Conservation (phyloP, 1,140 invertebrate species). For the Drosophila prosaltans region DNA sequence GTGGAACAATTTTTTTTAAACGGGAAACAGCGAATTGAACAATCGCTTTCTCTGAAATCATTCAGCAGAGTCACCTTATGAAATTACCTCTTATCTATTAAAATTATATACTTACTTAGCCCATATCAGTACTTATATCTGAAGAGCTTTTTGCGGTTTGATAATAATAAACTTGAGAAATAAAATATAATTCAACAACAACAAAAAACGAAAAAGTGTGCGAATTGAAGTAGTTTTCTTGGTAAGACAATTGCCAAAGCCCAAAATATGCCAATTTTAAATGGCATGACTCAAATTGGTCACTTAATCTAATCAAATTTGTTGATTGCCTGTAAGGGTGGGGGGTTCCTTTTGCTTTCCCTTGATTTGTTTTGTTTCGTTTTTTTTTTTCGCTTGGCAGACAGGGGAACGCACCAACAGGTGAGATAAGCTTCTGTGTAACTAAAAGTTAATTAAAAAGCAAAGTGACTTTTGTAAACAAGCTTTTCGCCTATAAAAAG, state of each 20-base stretch:
- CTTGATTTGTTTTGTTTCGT: slow-evolving; percentile 33
- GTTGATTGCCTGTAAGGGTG: slow-evolving; percentile 21
- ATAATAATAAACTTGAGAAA: slow-evolving; percentile 28
- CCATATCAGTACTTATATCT: background rate
- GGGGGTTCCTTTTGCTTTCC: slow-evolving; percentile 36
- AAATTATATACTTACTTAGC: slow-evolving; percentile 2
- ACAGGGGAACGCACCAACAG: background rate
- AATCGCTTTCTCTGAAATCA: slow-evolving; percentile 3
- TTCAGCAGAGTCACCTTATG: background rate
- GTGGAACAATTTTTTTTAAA: background rate
- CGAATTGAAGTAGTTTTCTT: slow-evolving; percentile 34
- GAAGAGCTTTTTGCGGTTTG: slow-evolving; percentile 8
- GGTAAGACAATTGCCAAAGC: slow-evolving; percentile 12
- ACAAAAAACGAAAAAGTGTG: background rate
- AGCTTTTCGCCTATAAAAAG: slow-evolving; percentile 51
- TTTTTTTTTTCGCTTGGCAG: background rate
- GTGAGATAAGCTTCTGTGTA: slow-evolving; percentile 30
- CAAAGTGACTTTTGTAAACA: slow-evolving; percentile 40
- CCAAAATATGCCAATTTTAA: slow-evolving; percentile 8
- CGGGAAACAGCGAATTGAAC: background rate
- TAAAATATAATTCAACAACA: background rate
- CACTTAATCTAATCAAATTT: slow-evolving; percentile 40
- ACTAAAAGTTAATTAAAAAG: slow-evolving; percentile 51
- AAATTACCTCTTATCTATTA: slow-evolving; percentile 6
- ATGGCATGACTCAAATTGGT: slow-evolving; percentile 33